Percentiles rank a stretch among this genome's conserved stretches.
These are phyloP conservation scores for Arremon aurantiirostris DNA, from an alignment of 2,797 vertebrate genomes.

Conservation along the genomic window DNA sequence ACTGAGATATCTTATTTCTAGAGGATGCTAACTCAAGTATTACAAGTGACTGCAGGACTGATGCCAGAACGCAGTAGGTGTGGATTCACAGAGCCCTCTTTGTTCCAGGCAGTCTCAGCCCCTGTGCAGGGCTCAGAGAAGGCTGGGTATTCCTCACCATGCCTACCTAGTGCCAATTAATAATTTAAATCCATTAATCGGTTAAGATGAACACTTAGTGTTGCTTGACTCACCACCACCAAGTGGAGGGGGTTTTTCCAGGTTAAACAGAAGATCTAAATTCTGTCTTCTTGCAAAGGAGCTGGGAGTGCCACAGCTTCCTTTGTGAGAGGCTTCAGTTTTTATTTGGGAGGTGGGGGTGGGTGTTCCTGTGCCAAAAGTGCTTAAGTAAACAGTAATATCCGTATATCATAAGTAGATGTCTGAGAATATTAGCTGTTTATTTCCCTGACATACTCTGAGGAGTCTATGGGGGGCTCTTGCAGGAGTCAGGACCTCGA, in stretches of 20 bases:
- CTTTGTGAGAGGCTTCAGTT: background rate
- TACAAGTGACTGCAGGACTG: conserved; percentile 54
- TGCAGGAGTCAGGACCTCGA: conserved; percentile 74
- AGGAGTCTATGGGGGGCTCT: conserved; percentile 73
- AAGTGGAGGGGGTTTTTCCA: background rate
- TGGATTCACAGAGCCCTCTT: background rate
- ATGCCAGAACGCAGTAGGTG: background rate
- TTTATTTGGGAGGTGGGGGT: background rate
- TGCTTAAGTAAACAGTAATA: conserved; percentile 41
- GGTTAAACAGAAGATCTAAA: background rate
- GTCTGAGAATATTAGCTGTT: conserved; percentile 71
- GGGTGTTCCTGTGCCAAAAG: background rate
- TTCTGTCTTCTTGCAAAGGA: background rate
- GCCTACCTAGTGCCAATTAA: conserved; percentile 11
- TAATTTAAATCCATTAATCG: conserved; percentile 53
- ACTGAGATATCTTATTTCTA: conserved; percentile 56
- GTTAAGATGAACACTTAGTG: background rate
- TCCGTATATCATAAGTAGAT: conserved; percentile 32
- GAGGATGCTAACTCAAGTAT: conserved; percentile 38
- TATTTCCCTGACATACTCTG: conserved; percentile 71
- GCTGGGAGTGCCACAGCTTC: background rate
- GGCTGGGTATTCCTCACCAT: background rate
- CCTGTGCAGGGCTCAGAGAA: background rate
- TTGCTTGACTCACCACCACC: background rate
- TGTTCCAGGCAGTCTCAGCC: background rate